Base-by-base conservation (phyloP, 2,888 invertebrate species). In the Tribolium freemani region DNA sequence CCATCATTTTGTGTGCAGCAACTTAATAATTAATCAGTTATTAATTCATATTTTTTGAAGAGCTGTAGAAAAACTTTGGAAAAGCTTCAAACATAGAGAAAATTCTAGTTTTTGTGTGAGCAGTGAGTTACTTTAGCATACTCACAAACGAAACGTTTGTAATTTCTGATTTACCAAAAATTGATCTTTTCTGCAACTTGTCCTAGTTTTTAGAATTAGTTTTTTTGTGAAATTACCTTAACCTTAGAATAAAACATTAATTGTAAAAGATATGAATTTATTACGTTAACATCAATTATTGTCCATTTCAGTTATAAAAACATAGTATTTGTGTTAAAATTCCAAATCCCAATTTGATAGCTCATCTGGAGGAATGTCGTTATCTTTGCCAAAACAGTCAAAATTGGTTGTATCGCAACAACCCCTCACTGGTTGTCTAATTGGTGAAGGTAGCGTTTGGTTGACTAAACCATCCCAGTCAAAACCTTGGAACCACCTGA, bases 401-500 rank as follows among this genome's bases (percentile, higher is more conserved):
- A 93, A 93, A 84, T 93, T 92, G 50, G 90, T 88, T 20, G 89
- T 89, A 83, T 93, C 95, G 50, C 90, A 89, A 10, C 93, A 90
- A 73, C 90, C 88, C 74, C 87, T 86, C 1, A 93, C 89, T 87
- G 90, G 86, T 30, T 88, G 87, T 11, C 89, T 88, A 46, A 89
- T 85, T 0, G 90, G 90, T 0, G 91, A 89, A 70, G 87, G 86
- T 13, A 91, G 80, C 0, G 88, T 88, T 71, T 89, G 84, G 11
- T 85, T 82, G 61, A 87, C 83, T n/a, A 92, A 84, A 31, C 92
- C 92, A 76, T 92, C 91, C 93, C 93, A 93, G 82, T 93, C 92
- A 83, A 93, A 93, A 21, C 93, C 92, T 87, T 93, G 92, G 83
- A 92, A 93, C 92, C 93, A 93, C 79, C 92, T 92, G 82, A 1